Conservation (phyloP, 2,113 vertebrate genomes). For the Trematocara zebra region DNA sequence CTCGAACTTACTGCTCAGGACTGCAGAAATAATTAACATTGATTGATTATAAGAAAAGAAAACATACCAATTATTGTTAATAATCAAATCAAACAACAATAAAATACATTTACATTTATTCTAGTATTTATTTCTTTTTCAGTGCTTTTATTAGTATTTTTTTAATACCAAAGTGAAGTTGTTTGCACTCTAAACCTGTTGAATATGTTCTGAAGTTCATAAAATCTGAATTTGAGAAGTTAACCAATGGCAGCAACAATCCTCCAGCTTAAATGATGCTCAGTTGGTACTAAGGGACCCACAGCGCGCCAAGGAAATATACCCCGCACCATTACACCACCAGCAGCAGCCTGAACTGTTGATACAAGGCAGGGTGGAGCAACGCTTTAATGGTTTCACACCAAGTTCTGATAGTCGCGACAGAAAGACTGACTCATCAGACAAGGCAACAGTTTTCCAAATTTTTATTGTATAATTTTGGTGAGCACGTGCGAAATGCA, state of each 20-base stretch:
- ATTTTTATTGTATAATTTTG: not conserved
- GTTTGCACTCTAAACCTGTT: not conserved
- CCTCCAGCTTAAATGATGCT: not conserved
- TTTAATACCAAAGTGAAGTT: not conserved
- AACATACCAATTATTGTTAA: not conserved
- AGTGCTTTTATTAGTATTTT: not conserved
- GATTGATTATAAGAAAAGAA: not conserved
- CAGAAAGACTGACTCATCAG: not conserved
- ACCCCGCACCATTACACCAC: fast-evolving
- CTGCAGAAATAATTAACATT: not conserved
- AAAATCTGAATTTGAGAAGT: not conserved
- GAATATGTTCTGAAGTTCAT: not conserved
- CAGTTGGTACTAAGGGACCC: not conserved
- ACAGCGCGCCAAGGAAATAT: fast-evolving
- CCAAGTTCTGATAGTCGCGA: fast-evolving
- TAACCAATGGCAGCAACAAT: not conserved
- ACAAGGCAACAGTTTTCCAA: not conserved
- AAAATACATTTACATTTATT: not conserved
- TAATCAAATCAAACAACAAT: not conserved
- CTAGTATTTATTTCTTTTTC: not conserved
- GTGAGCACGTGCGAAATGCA: not conserved
- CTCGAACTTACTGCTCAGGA: fast-evolving
- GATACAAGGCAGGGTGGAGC: not conserved
- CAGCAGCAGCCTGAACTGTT: not conserved
- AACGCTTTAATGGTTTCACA: not conserved